phyloP scores from a whole-genome alignment of 53 echinoderm and acorn worm genomes.

The Apostichopus leukothele region DNA sequence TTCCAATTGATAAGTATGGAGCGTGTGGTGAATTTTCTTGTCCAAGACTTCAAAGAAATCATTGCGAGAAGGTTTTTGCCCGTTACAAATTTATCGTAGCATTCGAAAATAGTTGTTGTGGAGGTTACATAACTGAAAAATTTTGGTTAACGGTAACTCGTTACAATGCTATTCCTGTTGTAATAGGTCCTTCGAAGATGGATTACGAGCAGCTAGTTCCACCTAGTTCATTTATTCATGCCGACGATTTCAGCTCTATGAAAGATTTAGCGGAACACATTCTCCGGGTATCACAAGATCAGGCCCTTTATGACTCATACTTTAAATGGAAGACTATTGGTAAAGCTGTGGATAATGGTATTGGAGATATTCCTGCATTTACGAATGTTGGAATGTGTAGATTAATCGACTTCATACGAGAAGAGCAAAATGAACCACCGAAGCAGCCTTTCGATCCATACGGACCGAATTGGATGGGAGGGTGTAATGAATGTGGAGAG shows the following conservation, averaged over 20 bases:
- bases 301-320: slow-evolving; percentile 50
- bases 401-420: not conserved
- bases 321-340: slow-evolving; percentile 61
- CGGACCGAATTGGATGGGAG: slow-evolving; percentile 31
- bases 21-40: slow-evolving; percentile 62
- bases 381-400: not conserved
- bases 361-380: not conserved
- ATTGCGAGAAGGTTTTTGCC: slow-evolving; percentile 48
- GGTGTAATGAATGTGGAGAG: slow-evolving; percentile 21
- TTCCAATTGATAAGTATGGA: slow-evolving; percentile 58
- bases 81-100: slow-evolving; percentile 60
- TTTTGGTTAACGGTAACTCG: slow-evolving; percentile 54
- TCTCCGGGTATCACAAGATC: slow-evolving; percentile 24
- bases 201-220: slow-evolving; percentile 54
- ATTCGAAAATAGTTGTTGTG: slow-evolving; percentile 64
- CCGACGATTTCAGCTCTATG: slow-evolving; percentile 56
- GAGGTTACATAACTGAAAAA: slow-evolving; percentile 67
- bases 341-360: not conserved
- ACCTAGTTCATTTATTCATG: slow-evolving; percentile 60
- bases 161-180: slow-evolving; percentile 59
- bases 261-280: slow-evolving; percentile 53
- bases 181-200: slow-evolving; percentile 54
- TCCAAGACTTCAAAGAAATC: slow-evolving; percentile 16
- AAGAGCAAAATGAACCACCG: not conserved
- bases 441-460: not conserved